Evolutionary conservation across 2,113 vertebrate species (phyloP), one percentile per base, ranked within the genome.

Genomic region (Crotalus helleri): DNA sequence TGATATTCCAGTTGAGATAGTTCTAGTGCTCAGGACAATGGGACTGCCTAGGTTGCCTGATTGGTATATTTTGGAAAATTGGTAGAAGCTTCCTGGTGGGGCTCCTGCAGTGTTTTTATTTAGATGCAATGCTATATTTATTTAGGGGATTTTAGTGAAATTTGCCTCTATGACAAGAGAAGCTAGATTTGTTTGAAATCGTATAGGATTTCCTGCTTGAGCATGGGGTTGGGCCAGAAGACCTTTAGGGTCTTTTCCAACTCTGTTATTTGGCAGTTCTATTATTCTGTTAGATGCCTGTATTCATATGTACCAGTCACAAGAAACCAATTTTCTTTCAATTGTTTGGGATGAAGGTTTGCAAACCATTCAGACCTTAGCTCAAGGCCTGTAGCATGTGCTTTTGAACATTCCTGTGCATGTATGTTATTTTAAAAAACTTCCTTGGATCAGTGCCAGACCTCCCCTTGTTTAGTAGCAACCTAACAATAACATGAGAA

Each of bases 401-500:
- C 1, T 4, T 69, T 23, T 74, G 49, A 92, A 69, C 7, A 19
- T 21, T 29, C 23, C 11, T 74, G 3, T 74, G 29, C 39, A 89
- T 93, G 94, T 89, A 0, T 69, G 85, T 39, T 0, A 93, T 21
- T 29, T 0, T 0, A 93, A 95, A 95, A 95, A 55, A 24, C 4
- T 4, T 24, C 88, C 91, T 90, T 64, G 90, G 58, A 21, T 11
- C 91, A 92, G 33, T 46, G 91, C 95, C 93, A 1, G 64, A 1
- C 88, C 53, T 92, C 51, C 88, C 53, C 54, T 13, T 15, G 23
- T 55, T 59, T 26, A 1, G 57, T 3, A 81, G 91, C 61, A 44
- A 93, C 92, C 0, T 0, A 53, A 93, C 92, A 90, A 15, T 58
- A 94, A 93, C 0, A n/a, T 93, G 93, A 94, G 95, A 93, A 91